These are phyloP conservation scores for Hypsopygia costalis DNA, from an alignment of 2,888 invertebrate species.

Conservation along the genomic window DNA sequence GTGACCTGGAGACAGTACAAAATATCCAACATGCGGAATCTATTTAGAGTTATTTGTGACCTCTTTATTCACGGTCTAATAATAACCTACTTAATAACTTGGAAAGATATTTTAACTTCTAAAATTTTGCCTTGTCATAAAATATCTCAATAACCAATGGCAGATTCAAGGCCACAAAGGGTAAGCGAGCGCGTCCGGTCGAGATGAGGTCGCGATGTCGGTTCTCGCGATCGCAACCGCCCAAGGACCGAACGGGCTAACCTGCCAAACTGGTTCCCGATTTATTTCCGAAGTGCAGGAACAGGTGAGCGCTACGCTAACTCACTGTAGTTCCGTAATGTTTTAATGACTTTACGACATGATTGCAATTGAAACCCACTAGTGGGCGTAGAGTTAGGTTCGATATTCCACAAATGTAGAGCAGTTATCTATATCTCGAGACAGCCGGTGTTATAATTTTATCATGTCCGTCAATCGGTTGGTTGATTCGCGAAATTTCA, in stretches of 20 bases:
- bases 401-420: too few relatives aligned
- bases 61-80: too few relatives aligned
- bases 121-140: background rate
- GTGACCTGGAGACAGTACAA: too few relatives aligned
- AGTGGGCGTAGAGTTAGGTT: too few relatives aligned
- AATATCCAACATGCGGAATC: too few relatives aligned
- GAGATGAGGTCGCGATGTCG: conserved; percentile 62
- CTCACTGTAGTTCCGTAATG: conserved; percentile 11
- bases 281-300: conserved; percentile 41
- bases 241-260: conserved; percentile 35
- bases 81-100: too few relatives aligned
- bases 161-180: conserved; percentile 61
- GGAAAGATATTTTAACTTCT: too few relatives aligned
- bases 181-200: conserved; percentile 55
- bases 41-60: too few relatives aligned
- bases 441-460: too few relatives aligned
- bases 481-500: too few relatives aligned
- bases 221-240: conserved; percentile 46
- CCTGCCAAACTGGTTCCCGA: conserved; percentile 50
- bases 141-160: conserved; percentile 29
- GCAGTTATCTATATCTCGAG: too few relatives aligned
- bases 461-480: too few relatives aligned
- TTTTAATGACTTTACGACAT: background rate
- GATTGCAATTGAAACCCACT: background rate
- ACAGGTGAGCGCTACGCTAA: conserved; percentile 23